These are phyloP conservation scores for Campoletis sonorensis DNA, from an alignment of 1,140 invertebrate species.

Conservation along the genomic window DNA sequence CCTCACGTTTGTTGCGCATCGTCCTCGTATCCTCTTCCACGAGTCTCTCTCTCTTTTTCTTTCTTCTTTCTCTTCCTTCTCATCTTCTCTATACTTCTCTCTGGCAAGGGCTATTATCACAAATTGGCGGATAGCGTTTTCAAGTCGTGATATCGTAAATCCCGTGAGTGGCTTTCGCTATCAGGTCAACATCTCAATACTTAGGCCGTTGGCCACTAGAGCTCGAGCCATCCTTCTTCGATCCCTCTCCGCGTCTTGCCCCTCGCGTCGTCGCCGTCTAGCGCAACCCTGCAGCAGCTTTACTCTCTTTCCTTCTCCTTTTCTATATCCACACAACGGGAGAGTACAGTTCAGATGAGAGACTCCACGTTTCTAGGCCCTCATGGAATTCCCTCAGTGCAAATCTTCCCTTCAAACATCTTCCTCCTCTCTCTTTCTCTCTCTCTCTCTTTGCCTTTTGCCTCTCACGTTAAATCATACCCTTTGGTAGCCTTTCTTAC, in stretches of 20 bases:
- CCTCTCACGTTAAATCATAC: conserved; percentile 52
- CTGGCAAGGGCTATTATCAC: conserved; percentile 56
- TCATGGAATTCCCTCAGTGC: conserved; percentile 34
- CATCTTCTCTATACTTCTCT: conserved; percentile 25
- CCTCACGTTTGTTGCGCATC: background rate
- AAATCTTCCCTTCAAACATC: background rate
- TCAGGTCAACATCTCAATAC: conserved; percentile 60
- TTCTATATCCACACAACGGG: too few species aligned
- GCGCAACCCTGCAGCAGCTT: background rate
- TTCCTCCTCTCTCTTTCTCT: background rate
- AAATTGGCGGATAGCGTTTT: conserved; percentile 61
- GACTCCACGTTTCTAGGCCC: conserved; percentile 32
- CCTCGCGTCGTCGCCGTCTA: conserved; percentile 31
- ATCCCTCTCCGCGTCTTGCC: background rate
- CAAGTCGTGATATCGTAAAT: conserved; percentile 61
- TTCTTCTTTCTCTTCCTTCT: background rate
- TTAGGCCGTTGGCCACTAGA: conserved; percentile 51
- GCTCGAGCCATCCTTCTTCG: conserved; percentile 34
- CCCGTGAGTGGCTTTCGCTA: conserved; percentile 49
- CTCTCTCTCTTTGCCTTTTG: background rate
- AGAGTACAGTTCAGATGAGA: background rate
- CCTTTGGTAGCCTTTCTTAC: conserved; percentile 42
- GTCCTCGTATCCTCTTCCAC: background rate
- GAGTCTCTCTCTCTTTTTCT: background rate
- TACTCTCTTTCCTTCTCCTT: background rate